Base-by-base conservation (phyloP, 2,797 vertebrate species). In the Cossypha niveicapilla region DNA sequence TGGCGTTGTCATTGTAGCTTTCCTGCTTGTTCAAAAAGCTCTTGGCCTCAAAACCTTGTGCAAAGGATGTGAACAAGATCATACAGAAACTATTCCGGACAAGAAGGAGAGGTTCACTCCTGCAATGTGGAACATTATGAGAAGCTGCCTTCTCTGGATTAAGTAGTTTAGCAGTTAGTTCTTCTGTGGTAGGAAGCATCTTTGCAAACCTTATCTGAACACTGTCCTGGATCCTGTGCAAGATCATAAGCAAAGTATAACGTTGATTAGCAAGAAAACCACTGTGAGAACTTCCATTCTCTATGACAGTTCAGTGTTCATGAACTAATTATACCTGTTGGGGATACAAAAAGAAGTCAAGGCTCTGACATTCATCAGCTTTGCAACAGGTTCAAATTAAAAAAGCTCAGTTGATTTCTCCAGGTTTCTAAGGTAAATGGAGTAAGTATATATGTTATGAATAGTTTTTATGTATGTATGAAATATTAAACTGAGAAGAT, bases 1-100 rank as follows among this genome's bases (percentile, higher is more conserved):
- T 22, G 23, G 13, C 0, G 0, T 18, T n/a, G 28, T 15, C 24
- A 6, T 7, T 75, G 48, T 30, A 61, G 67, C 30, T 50, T 51
- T 57, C 24, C n/a, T 86, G 48, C 34, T 70, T n/a, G 5, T n/a
- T 63, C 27, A 23, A 39, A 61, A 41, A 34, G 15, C 32, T 79
- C 65, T 35, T 53, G 62, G 53, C 30, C 50, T 45, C 1, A 0
- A 61, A 87, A 28, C 10, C 17, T 23, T 28, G 3, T 14, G 34
- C 22, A 41, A 57, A 65, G n/a, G 35, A 58, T 47, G 28, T 8
- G 21, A 60, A 34, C 1, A n/a, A 48, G 25, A 18, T 41, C 2
- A 3, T 8, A 18, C 9, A 24, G 27, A 35, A 67, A 4, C 3
- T 56, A 15, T 41, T 92, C 62, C n/a, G 27, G 56, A 30, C 30